Evolutionary conservation across 2,888 invertebrate genomes (phyloP).

Genomic region (Ptychoptera contaminata): DNA sequence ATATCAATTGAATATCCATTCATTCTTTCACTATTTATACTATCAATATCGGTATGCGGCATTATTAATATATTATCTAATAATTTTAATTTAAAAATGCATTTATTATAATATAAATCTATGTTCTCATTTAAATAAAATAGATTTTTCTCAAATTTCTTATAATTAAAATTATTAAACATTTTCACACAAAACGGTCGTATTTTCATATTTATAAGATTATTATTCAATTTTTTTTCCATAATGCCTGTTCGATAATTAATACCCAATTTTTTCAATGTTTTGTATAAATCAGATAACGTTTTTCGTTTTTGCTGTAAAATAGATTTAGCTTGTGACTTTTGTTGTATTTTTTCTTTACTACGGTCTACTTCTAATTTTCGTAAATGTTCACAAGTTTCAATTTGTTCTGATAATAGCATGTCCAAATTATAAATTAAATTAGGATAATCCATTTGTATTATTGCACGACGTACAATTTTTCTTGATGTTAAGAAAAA

Average conservation of each 20-base stretch:
- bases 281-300: conserved; percentile 72
- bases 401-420: conserved; percentile 47
- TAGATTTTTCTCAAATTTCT: conserved; percentile 29
- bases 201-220: conserved; percentile 44
- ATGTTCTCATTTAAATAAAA: conserved; percentile 25
- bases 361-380: conserved; percentile 39
- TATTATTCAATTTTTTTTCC: conserved; percentile 35
- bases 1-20: conserved; percentile 72
- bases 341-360: conserved; percentile 50
- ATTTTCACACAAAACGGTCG: conserved; percentile 54
- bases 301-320: conserved; percentile 74
- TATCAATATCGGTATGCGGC: conserved; percentile 64
- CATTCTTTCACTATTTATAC: conserved; percentile 67
- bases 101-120: conserved; percentile 25
- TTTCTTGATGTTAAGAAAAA: conserved; percentile 44
- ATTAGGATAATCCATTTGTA: conserved; percentile 38
- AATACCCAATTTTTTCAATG: conserved; percentile 54
- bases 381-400: conserved; percentile 50
- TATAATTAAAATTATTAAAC: conserved; percentile 38
- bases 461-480: conserved; percentile 47
- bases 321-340: conserved; percentile 62
- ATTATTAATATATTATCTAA: conserved; percentile 32
- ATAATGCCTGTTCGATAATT: conserved; percentile 68
- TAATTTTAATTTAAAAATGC: conserved; percentile 26
- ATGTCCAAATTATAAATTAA: conserved; percentile 47